Conservation (phyloP, 2,888 invertebrate species). For the Leptogaster cylindrica region DNA sequence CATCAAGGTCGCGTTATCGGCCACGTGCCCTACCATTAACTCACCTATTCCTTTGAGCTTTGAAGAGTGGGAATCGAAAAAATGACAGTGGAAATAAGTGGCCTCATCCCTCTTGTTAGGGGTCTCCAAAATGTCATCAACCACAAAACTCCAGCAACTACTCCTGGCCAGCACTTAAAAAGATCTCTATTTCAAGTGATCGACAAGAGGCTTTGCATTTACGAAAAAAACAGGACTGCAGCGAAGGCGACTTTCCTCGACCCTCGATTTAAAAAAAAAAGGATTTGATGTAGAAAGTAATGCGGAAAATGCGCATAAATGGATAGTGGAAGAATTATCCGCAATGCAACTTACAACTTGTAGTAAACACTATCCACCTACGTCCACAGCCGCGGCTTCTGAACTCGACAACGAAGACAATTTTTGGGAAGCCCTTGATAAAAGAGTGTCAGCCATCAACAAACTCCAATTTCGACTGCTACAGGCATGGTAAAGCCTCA, state of each 20-base stretch:
- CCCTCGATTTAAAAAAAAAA: conserved; percentile 35
- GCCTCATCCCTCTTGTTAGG: conserved; percentile 8
- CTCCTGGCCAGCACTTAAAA: not conserved
- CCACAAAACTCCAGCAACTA: not conserved
- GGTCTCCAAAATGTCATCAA: not conserved
- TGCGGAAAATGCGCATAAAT: conserved; percentile 23
- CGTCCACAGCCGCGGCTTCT: not conserved
- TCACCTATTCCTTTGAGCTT: not conserved
- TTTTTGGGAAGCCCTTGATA: conserved; percentile 13
- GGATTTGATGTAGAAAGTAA: conserved; percentile 30
- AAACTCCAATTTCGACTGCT: not conserved
- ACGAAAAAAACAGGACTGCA: conserved; percentile 15
- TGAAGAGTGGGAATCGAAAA: conserved; percentile 18
- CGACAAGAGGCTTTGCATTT: conserved; percentile 6
- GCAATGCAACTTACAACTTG: not conserved
- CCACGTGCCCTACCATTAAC: not conserved
- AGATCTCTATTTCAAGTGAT: not conserved
- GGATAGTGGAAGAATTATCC: conserved; percentile 24
- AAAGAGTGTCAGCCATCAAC: not conserved
- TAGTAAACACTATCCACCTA: not conserved
- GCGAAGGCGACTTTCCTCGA: conserved; percentile 36
- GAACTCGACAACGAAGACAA: too few relatives aligned
- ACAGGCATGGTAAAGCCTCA: not conserved
- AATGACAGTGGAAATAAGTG: conserved; percentile 10
- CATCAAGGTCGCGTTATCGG: conserved; percentile 32